Evolutionary conservation across 2,888 invertebrate genomes (phyloP).

Genomic region (Arge pagana): DNA sequence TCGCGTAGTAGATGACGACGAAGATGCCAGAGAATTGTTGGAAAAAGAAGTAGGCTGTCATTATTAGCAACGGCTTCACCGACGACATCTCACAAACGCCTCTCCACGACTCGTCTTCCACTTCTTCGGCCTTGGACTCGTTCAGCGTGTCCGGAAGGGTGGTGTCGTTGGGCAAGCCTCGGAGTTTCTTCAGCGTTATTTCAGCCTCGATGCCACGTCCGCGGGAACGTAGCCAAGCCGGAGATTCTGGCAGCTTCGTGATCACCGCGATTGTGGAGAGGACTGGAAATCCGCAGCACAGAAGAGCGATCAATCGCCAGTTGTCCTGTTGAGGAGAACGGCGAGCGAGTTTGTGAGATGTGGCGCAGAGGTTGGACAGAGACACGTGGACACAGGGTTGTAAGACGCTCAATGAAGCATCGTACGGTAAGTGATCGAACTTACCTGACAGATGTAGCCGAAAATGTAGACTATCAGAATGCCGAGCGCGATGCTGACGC

Average conservation of each 20-base stretch:
- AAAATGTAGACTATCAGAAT: slow-evolving; percentile 62
- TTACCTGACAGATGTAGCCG: slow-evolving; percentile 60
- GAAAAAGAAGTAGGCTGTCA: slow-evolving; percentile 62
- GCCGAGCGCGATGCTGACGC: slow-evolving; percentile 61
- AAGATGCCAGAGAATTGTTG: slow-evolving; percentile 66
- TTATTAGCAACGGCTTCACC: slow-evolving; percentile 60
- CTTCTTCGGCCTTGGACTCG: slow-evolving; percentile 29
- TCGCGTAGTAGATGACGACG: slow-evolving; percentile 64
- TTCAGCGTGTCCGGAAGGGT: slow-evolving; percentile 35
- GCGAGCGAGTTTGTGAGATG: neutral
- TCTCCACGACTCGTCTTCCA: neutral
- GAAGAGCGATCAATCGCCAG: slow-evolving; percentile 58
- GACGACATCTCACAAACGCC: neutral
- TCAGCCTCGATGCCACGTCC: slow-evolving; percentile 60
- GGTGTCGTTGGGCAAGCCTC: slow-evolving; percentile 46
- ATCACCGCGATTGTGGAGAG: slow-evolving; percentile 54
- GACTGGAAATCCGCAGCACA: slow-evolving; percentile 58
- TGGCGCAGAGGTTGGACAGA: too few species aligned
- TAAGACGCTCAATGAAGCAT: neutral
- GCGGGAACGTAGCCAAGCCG: slow-evolving; percentile 61
- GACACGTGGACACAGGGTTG: too few species aligned
- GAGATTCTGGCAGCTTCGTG: slow-evolving; percentile 62
- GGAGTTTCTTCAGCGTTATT: slow-evolving; percentile 54
- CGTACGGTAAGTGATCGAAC: slow-evolving; percentile 16
- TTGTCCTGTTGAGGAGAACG: slow-evolving; percentile 52